These are phyloP conservation scores for Epinotia ramella DNA, from an alignment of 2,888 invertebrate genomes.

Conservation along the genomic window DNA sequence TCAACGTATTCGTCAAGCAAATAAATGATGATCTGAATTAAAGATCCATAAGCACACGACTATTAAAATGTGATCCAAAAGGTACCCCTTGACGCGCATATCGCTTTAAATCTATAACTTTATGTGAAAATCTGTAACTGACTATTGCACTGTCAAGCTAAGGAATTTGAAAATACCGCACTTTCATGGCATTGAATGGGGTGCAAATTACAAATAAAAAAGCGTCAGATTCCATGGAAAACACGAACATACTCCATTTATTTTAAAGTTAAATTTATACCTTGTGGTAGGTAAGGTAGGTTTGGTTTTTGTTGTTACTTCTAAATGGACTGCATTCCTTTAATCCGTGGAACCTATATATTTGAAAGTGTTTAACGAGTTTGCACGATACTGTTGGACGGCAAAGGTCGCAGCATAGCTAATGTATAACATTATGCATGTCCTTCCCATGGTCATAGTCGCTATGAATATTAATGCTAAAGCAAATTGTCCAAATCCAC, in stretches of 20 bases:
- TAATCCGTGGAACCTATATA: neutral
- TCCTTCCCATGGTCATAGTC: constrained; percentile 12
- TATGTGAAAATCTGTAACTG: constrained; percentile 13
- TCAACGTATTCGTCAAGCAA: neutral
- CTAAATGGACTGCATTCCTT: neutral
- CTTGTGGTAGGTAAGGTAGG: neutral
- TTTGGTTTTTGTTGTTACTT: neutral
- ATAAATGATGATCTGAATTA: neutral
- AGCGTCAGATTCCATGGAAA: neutral
- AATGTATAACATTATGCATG: constrained; percentile 23
- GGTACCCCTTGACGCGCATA: constrained; percentile 9
- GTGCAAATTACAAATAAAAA: constrained; percentile 18
- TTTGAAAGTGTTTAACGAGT: constrained; percentile 16
- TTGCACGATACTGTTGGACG: constrained; percentile 20
- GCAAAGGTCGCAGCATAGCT: constrained; percentile 32
- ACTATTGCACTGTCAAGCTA: constrained; percentile 34
- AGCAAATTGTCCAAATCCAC: constrained; percentile 1
- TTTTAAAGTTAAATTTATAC: neutral
- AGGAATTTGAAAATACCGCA: constrained; percentile 35
- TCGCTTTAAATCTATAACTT: constrained; percentile 16
- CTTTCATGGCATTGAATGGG: constrained; percentile 27
- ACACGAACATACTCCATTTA: neutral
- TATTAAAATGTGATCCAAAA: neutral
- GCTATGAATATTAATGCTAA: neutral
- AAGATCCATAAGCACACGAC: neutral